These are phyloP conservation scores for Sterrhoptilus dennistouni DNA, from an alignment of 2,113 vertebrate genomes.

Conservation along the genomic window DNA sequence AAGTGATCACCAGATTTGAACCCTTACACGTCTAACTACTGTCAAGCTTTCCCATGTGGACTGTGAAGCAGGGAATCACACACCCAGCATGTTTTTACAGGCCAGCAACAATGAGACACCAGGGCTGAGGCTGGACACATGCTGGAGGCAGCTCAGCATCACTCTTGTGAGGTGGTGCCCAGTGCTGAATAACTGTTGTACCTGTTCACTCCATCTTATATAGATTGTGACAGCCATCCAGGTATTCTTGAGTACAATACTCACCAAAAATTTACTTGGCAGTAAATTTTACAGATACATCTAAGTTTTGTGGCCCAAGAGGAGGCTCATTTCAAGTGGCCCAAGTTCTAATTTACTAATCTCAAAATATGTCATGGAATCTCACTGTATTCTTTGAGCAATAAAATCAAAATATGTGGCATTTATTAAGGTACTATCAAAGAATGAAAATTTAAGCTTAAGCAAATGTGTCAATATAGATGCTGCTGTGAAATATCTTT, in stretches of 20 bases:
- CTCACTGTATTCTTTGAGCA: background rate
- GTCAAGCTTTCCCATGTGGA: background rate
- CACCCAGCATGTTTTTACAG: fast-evolving
- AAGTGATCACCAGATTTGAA: background rate
- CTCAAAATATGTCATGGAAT: background rate
- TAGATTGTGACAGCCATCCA: background rate
- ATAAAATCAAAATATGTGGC: background rate
- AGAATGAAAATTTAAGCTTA: background rate
- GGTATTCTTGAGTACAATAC: background rate
- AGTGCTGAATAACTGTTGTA: background rate
- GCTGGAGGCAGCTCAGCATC: background rate
- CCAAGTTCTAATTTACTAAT: background rate
- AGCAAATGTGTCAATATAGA: background rate
- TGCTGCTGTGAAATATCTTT: background rate
- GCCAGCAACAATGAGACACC: background rate
- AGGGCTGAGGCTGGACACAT: fast-evolving
- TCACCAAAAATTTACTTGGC: background rate
- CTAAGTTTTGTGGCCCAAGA: background rate
- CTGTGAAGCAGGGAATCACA: background rate
- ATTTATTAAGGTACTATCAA: background rate
- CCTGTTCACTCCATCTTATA: fast-evolving
- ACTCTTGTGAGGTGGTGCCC: background rate
- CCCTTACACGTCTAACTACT: background rate
- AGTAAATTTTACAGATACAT: background rate
- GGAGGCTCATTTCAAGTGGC: background rate